A percentile compares a stretch with the other conserved stretches of the same genome.
Conservation (phyloP, 2,797 vertebrate species). For the Pseudochromis fuscus region DNA sequence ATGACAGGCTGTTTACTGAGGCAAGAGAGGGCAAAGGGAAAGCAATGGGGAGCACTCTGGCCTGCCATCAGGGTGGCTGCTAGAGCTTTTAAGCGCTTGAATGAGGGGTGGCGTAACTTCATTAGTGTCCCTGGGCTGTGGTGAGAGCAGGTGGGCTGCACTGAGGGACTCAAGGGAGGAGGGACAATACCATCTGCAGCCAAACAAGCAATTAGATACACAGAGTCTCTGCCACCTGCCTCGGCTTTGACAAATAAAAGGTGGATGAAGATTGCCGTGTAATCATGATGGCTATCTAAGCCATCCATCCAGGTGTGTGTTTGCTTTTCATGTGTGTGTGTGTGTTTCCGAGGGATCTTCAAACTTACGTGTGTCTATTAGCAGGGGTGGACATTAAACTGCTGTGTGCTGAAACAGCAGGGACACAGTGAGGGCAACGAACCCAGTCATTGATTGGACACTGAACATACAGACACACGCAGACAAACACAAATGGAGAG, state of each 20-base stretch:
- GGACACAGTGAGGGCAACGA: slow-evolving; percentile 14
- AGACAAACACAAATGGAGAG: slow-evolving; percentile 13
- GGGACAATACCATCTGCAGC: slow-evolving; percentile 56
- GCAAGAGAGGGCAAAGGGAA: slow-evolving; percentile 57
- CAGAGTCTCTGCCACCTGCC: slow-evolving; percentile 59
- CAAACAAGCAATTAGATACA: slow-evolving; percentile 72
- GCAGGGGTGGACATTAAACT: slow-evolving; percentile 4
- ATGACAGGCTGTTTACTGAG: slow-evolving; percentile 73
- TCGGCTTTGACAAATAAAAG: slow-evolving; percentile 39
- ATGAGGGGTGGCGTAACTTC: slow-evolving; percentile 77
- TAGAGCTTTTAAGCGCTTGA: slow-evolving; percentile 77
- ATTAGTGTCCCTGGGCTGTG: slow-evolving; percentile 72
- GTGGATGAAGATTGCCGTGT: slow-evolving; percentile 47
- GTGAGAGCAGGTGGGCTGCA: slow-evolving; percentile 61
- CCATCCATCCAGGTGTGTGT: slow-evolving; percentile 21
- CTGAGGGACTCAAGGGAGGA: slow-evolving; percentile 43
- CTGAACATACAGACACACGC: not conserved
- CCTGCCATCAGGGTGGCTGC: slow-evolving; percentile 44
- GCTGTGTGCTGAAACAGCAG: not conserved
- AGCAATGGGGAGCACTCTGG: slow-evolving; percentile 71
- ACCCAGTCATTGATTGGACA: slow-evolving; percentile 44
- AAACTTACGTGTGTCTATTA: not conserved
- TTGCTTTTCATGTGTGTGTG: not conserved
- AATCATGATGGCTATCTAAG: slow-evolving; percentile 49
- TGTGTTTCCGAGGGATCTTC: slow-evolving; percentile 1